Percentiles rank a stretch among this genome's conserved stretches.
phyloP scores from a whole-genome alignment of 1,140 invertebrate genomes.

The Babylonia areolata region DNA sequence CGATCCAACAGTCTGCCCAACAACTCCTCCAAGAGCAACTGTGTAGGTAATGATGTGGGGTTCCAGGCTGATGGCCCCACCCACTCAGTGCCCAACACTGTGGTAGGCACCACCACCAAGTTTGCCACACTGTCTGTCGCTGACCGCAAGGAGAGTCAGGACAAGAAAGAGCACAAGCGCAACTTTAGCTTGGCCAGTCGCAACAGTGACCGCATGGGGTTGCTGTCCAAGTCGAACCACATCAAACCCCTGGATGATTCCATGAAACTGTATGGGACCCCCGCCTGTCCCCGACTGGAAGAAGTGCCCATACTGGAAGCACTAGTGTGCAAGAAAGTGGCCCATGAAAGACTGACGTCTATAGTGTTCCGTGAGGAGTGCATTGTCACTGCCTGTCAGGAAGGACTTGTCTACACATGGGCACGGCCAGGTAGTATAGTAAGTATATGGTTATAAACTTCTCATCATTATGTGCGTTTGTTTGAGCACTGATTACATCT shows the following conservation, averaged over 20 bases:
- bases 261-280: slow-evolving; percentile 79
- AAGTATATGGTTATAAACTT: slow-evolving; percentile 36
- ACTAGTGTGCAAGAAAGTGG: slow-evolving; percentile 97
- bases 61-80: slow-evolving; percentile 63
- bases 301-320: slow-evolving; percentile 98
- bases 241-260: slow-evolving; percentile 69
- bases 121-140: slow-evolving; percentile 78
- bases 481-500: background rate
- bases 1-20: slow-evolving; percentile 65
- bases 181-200: slow-evolving; percentile 83
- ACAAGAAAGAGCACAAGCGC: slow-evolving; percentile 83
- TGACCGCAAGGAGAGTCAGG: slow-evolving; percentile 81
- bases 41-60: slow-evolving; percentile 61
- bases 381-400: slow-evolving; percentile 97
- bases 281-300: slow-evolving; percentile 94
- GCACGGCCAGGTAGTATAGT: slow-evolving; percentile 85
- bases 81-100: slow-evolving; percentile 65
- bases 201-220: slow-evolving; percentile 67
- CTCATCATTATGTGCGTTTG: background rate
- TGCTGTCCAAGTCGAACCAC: slow-evolving; percentile 67
- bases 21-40: slow-evolving; percentile 60
- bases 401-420: slow-evolving; percentile 98
- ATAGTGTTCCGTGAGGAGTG: slow-evolving; percentile 97
- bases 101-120: slow-evolving; percentile 76
- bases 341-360: slow-evolving; percentile 95